Conservation (phyloP, 2,797 vertebrate genomes). For the Enteromius radiatus region DNA sequence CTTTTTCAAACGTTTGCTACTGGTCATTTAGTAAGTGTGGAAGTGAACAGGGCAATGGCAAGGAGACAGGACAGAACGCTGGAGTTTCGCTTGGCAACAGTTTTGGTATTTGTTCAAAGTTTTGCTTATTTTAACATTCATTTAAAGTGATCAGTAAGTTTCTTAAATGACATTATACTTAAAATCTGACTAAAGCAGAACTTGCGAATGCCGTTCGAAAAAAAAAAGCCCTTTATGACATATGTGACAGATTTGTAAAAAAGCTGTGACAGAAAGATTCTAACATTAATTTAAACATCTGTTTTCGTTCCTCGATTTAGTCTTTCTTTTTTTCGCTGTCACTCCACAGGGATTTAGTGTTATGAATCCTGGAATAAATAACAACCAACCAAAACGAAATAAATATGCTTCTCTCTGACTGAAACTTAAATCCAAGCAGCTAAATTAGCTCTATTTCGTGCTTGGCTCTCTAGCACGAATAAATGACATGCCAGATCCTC, state of each 20-base stretch:
- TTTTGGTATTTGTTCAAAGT: conserved; percentile 55
- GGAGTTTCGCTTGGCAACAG: conserved; percentile 42
- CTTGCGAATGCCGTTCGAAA: conserved; percentile 35
- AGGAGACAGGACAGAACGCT: conserved; percentile 42
- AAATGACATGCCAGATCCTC: conserved; percentile 23
- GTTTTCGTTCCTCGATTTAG: conserved; percentile 1
- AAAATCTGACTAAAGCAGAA: conserved; percentile 45
- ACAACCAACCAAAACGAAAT: conserved; percentile 1
- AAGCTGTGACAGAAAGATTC: not conserved
- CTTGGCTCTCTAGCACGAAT: not conserved
- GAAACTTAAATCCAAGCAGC: conserved; percentile 25
- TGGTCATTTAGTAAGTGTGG: conserved; percentile 54
- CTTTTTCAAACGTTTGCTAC: conserved; percentile 54
- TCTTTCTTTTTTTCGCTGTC: conserved; percentile 14
- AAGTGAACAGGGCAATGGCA: conserved; percentile 50
- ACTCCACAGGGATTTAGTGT: conserved; percentile 15
- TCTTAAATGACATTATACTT: not conserved
- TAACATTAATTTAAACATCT: conserved; percentile 12
- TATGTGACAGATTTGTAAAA: not conserved
- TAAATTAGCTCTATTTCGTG: conserved; percentile 14
- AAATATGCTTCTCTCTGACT: conserved; percentile 9
- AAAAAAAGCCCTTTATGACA: conserved; percentile 7
- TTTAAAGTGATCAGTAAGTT: not conserved
- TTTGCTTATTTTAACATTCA: conserved; percentile 60
- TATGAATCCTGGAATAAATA: conserved; percentile 22